phyloP scores from a whole-genome alignment of 2,888 invertebrate species.

The Bombyx huttoni region DNA sequence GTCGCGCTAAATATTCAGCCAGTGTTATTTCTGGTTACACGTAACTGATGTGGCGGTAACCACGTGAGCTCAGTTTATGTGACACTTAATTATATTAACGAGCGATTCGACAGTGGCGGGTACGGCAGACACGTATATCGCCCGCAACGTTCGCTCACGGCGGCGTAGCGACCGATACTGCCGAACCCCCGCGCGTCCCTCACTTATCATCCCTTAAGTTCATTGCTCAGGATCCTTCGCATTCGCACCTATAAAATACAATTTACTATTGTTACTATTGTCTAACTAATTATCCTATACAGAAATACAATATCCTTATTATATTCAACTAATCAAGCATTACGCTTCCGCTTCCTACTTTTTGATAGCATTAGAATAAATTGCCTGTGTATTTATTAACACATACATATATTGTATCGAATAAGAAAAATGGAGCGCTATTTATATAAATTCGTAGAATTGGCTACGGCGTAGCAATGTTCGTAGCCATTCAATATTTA shows the following conservation, averaged over 20 bases:
- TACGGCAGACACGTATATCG: slow-evolving; percentile 13
- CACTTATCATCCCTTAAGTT: slow-evolving; percentile 38
- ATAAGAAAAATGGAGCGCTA: background rate
- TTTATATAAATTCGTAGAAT: background rate
- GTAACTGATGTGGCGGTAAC: slow-evolving; percentile 30
- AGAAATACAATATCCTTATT: background rate
- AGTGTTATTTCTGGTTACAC: slow-evolving; percentile 32
- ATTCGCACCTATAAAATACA: slow-evolving; percentile 43
- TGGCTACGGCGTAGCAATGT: background rate
- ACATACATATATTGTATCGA: background rate
- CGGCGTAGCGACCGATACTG: slow-evolving; percentile 58
- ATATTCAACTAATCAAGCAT: background rate
- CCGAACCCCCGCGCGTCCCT: slow-evolving; percentile 40
- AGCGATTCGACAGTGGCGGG: slow-evolving; percentile 21
- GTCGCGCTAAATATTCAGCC: slow-evolving; percentile 23
- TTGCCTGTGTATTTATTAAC: too few relatives aligned
- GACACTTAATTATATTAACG: slow-evolving; percentile 61
- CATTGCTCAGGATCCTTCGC: slow-evolving; percentile 32
- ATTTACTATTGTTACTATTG: slow-evolving; percentile 19
- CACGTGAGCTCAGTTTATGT: slow-evolving; percentile 52
- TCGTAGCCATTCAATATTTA: background rate
- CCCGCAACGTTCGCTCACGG: slow-evolving; percentile 46
- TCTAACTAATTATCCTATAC: background rate
- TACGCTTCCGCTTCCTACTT: background rate
- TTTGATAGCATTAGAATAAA: background rate